Conservation (phyloP, 2,888 invertebrate genomes). For the Colostygia pectinataria region DNA sequence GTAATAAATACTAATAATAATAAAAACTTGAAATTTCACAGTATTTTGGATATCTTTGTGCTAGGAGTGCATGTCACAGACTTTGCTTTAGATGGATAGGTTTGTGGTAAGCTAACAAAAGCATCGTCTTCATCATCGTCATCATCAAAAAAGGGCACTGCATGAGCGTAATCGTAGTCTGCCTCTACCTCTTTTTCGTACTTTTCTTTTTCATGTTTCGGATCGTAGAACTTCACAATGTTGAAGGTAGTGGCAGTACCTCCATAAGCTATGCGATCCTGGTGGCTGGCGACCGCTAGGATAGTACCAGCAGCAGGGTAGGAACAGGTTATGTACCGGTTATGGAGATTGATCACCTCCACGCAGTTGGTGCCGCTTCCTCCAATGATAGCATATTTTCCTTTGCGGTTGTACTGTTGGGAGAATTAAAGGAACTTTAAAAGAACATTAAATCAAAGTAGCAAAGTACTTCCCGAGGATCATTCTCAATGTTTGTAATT, state of each 20-base stretch:
- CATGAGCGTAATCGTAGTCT: slow-evolving; percentile 39
- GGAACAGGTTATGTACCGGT: slow-evolving; percentile 70
- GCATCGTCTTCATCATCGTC: slow-evolving; percentile 7
- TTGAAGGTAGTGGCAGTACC: slow-evolving; percentile 66
- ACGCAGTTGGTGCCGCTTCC: slow-evolving; percentile 75
- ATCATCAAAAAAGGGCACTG: slow-evolving; percentile 29
- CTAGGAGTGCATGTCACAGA: slow-evolving; percentile 6
- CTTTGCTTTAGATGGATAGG: not conserved
- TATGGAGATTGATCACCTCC: slow-evolving; percentile 74
- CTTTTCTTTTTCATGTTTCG: slow-evolving; percentile 65
- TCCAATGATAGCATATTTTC: slow-evolving; percentile 72
- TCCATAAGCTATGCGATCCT: slow-evolving; percentile 69
- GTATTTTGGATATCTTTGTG: slow-evolving; percentile 8
- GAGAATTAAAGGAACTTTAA: slow-evolving; percentile 4
- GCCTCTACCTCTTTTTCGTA: slow-evolving; percentile 32
- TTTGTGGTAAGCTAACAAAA: not conserved
- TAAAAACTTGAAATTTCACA: too few species aligned
- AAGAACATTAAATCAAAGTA: too few species aligned
- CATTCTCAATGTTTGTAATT: too few species aligned
- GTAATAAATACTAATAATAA: too few species aligned
- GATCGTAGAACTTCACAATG: slow-evolving; percentile 69
- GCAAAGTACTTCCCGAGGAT: too few species aligned
- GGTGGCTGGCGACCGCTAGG: slow-evolving; percentile 61
- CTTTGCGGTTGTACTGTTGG: slow-evolving; percentile 73
- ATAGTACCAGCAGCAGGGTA: slow-evolving; percentile 64